Evolutionary conservation across 2,888 invertebrate species (phyloP).

Genomic region (Drosophila antonietae): DNA sequence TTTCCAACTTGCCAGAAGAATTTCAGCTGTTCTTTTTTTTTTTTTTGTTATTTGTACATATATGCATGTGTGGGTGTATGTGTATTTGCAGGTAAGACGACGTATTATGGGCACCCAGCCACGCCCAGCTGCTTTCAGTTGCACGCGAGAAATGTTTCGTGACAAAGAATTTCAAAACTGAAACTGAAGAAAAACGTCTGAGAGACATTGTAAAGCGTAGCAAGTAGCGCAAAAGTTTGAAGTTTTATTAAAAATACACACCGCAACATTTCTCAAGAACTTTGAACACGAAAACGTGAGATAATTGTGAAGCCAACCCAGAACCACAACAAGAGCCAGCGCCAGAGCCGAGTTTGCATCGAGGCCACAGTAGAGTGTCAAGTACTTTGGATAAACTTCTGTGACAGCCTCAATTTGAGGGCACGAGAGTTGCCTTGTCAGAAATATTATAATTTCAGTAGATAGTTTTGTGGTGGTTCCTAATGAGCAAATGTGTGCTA

Average conservation of each 20-base stretch:
- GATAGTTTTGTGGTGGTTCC: constrained; percentile 42
- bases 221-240: constrained; percentile 68
- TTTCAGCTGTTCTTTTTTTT: constrained; percentile 43
- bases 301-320: constrained; percentile 65
- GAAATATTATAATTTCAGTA: constrained; percentile 73
- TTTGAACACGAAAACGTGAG: constrained; percentile 80
- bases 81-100: constrained; percentile 48
- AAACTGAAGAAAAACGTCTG: constrained; percentile 61
- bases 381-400: constrained; percentile 80
- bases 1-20: constrained; percentile 74
- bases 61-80: constrained; percentile 11
- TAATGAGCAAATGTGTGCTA: constrained; percentile 61
- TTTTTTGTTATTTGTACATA: constrained; percentile 6
- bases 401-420: constrained; percentile 77
- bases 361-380: constrained; percentile 68
- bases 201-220: constrained; percentile 56
- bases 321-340: constrained; percentile 32
- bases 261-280: constrained; percentile 77
- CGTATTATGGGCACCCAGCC: constrained; percentile 40
- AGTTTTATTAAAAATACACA: constrained; percentile 81
- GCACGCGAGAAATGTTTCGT: constrained; percentile 80
- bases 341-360: constrained; percentile 2
- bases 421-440: constrained; percentile 26
- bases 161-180: constrained; percentile 77
- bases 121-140: constrained; percentile 38